Conservation (phyloP, 2,797 vertebrate genomes). For the Pantherophis alleghaniensis region DNA sequence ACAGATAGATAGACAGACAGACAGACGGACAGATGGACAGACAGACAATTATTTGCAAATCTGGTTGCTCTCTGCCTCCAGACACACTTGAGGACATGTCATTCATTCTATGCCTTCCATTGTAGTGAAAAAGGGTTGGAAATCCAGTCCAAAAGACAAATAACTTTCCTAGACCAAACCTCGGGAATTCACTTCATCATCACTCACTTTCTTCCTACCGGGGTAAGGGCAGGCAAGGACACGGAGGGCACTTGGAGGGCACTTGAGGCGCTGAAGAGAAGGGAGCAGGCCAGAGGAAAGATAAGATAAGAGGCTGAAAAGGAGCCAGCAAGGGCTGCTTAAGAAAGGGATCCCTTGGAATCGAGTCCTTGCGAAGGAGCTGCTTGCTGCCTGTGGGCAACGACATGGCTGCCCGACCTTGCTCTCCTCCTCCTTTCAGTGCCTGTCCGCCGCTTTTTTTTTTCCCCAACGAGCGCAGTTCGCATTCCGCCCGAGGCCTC, state of each 20-base stretch:
- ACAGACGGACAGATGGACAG: not conserved
- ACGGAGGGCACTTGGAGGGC: constrained; percentile 1
- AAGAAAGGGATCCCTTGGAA: not conserved
- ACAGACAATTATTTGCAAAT: not conserved
- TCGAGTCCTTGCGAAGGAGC: not conserved
- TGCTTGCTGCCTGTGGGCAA: not conserved
- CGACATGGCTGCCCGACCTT: not conserved
- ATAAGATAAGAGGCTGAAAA: too few relatives aligned
- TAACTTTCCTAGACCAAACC: not conserved
- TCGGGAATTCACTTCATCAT: not conserved
- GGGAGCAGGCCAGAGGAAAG: not conserved
- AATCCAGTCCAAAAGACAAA: not conserved
- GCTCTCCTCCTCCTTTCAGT: not conserved
- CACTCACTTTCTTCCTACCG: not conserved
- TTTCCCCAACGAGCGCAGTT: not conserved
- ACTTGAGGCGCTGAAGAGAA: not conserved
- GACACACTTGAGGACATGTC: not conserved
- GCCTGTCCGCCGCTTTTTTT: not conserved
- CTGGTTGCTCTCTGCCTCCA: not conserved
- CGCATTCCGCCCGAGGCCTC: not conserved
- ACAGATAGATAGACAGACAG: not conserved
- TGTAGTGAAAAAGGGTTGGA: not conserved
- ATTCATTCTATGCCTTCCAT: not conserved
- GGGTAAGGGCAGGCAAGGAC: not conserved
- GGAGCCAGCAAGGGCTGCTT: not conserved